A percentile compares a stretch with the other conserved stretches of the same genome.
phyloP scores from a whole-genome alignment of 2,113 vertebrate genomes.

The Pagrus major region DNA sequence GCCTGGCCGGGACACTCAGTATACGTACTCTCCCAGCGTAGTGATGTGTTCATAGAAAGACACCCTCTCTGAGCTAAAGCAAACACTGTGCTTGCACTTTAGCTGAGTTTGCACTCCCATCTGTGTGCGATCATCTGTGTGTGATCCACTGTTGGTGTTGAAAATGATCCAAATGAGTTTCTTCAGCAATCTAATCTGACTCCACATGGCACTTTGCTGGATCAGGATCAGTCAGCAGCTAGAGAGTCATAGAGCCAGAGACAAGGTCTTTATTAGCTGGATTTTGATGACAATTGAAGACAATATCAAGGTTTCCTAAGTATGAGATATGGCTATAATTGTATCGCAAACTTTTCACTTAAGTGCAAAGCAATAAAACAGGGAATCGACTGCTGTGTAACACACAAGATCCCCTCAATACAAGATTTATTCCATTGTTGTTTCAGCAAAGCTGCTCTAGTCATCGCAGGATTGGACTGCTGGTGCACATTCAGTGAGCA shows the following conservation, averaged over 20 bases:
- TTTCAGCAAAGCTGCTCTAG: conserved; percentile 28
- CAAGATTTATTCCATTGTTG: conserved; percentile 39
- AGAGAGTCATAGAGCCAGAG: not conserved
- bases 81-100: conserved; percentile 41
- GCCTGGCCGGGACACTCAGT: not conserved
- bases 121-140: conserved; percentile 56
- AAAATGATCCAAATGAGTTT: conserved; percentile 56
- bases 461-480: conserved; percentile 22
- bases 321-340: conserved; percentile 20
- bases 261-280: not conserved
- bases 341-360: conserved; percentile 17
- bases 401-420: conserved; percentile 19
- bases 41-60: conserved; percentile 15
- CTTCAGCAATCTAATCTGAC: conserved; percentile 42
- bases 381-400: not conserved
- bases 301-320: not conserved
- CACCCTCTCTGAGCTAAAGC: conserved; percentile 22
- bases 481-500: conserved; percentile 27
- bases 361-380: conserved; percentile 12
- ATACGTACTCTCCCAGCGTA: not conserved
- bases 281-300: conserved; percentile 1
- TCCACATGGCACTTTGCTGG: conserved; percentile 35
- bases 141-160: conserved; percentile 48
- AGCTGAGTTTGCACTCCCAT: conserved; percentile 43
- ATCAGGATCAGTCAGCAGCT: conserved; percentile 27